Base-by-base conservation (phyloP, 1,140 invertebrate species). In the Pseudomyrmex pallidus region DNA sequence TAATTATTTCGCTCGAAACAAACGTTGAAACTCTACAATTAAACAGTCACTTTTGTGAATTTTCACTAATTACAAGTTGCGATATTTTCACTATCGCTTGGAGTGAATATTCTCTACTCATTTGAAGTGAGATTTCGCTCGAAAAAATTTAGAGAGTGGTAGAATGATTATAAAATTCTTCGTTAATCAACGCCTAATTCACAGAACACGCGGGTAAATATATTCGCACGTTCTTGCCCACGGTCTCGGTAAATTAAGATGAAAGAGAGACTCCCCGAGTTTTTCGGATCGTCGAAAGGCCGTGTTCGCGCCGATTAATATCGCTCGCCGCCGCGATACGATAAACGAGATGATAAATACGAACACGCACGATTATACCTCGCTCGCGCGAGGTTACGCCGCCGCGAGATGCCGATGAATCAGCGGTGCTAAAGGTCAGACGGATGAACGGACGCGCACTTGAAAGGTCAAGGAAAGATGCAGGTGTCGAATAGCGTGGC, bases 361-460 rank as follows among this genome's bases (percentile, higher is more conserved):
- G 86, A 80, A 86, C 87, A 88, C 85, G 77, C 76, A 78, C 80
- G 78, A 88, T 84, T 89, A 88, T 87, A 72, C 57, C 20, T 22
- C 66, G 68, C 61, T 8, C 82, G 74, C 62, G 22, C 83, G 86
- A 74, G 86, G 85, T 87, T 74, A 84, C 82, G 73, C 48, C 68
- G 76, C 52, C 35, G 83, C 61, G 63, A 85, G 63, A 85, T 82
- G 62, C 80, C 84, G 86, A 84, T 89, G 87, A 89, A 88, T 89
- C 87, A 89, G 87, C 87, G 87, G 76, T 83, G 87, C 72, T 88
- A 89, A 89, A 89, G 87, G 87, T 89, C 84, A 86, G 74, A 66
- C 20, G 84, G 70, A 89, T 88, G 83, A 83, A 74, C 35, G 35
- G 35, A 35, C 83, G 76, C 74, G 87, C 83, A 76, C 84, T 84